Evolutionary conservation across 2,113 vertebrate species (phyloP), one percentile per base, ranked within the genome.

Genomic region (Sinosuthora webbiana): DNA sequence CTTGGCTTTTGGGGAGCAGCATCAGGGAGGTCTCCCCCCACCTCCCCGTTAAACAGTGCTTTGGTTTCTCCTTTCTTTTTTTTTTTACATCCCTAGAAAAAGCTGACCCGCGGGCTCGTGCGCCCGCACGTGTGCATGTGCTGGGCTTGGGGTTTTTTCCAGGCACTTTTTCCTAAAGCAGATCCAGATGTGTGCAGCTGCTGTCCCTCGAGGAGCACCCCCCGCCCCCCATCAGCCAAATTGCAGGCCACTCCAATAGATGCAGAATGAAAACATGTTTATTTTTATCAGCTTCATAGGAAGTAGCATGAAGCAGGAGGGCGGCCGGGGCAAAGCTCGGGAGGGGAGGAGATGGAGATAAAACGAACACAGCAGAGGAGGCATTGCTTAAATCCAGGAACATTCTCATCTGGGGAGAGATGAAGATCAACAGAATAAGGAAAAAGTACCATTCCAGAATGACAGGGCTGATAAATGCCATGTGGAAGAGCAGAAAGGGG

Each of bases 141-240:
- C 65, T 69, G 79, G 63, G 64, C 62, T 79, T 35, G 45, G 56
- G 52, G n/a, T 1, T 1, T 52, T 64, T 84, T 64, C 79, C 79
- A 92, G 88, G 81, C 76, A 35, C 70, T 27, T 71, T 90, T 94
- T 93, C 75, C 45, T 70, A 82, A 92, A 95, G 52, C 30, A 33
- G 78, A 92, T 93, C 94, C 96, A 97, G 96, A 95, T 97, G 96
- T 2, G 49, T 62, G 56, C 95, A 97, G 96, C 95, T 97, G 96
- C 88, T 56, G 70, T 88, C 92, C 81, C 81, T 64, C 3, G 2
- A 77, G 88, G 62, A 90, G 67, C 52, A 4, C 15, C 13, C 41
- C 63, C 68, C 52, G 4, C 15, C 13, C 41, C 63, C 68, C 63
- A 15, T 30, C 67, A 95, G 90, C 59, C 91, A 59, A 90, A 64